phyloP scores from a whole-genome alignment of 2,888 invertebrate genomes.

The Trachelus tabidus region DNA sequence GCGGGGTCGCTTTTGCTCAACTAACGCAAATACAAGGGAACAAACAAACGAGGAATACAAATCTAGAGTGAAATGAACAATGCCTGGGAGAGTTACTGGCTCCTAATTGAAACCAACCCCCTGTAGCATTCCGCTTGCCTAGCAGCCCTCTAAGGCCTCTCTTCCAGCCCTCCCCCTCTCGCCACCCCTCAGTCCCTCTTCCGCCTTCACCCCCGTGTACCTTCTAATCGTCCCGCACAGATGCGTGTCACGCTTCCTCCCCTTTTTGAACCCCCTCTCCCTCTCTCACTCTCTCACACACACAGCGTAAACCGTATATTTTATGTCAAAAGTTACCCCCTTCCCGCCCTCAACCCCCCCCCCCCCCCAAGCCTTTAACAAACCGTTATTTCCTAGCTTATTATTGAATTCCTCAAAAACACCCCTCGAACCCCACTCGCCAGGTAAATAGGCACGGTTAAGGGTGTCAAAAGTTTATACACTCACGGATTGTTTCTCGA shows the following conservation, averaged over 20 bases:
- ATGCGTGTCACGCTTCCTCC: conserved; percentile 51
- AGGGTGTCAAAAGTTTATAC: neutral
- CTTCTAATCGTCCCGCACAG: conserved; percentile 62
- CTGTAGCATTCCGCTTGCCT: conserved; percentile 36
- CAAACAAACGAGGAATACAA: conserved; percentile 62
- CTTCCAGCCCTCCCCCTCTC: conserved; percentile 20
- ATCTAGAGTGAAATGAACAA: conserved; percentile 66
- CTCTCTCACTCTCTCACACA: conserved; percentile 20
- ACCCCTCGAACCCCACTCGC: no score
- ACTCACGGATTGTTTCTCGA: conserved; percentile 10
- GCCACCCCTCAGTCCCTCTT: conserved; percentile 26
- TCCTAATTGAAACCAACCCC: conserved; percentile 64
- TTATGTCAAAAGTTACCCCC: conserved; percentile 15
- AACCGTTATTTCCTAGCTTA: neutral
- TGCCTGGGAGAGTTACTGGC: conserved; percentile 64
- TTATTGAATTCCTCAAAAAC: neutral
- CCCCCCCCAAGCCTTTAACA: neutral
- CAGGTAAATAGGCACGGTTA: no score
- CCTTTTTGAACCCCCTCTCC: conserved; percentile 9
- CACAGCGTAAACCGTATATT: conserved; percentile 4
- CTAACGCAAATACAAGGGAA: conserved; percentile 47
- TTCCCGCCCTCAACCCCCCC: no score
- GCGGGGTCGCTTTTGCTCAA: conserved; percentile 25
- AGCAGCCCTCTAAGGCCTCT: conserved; percentile 11
- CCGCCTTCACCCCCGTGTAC: conserved; percentile 30